Evolutionary conservation across 2,888 invertebrate species (phyloP), one percentile per base, ranked within the genome.

Genomic region (Drosophila anomalata): DNA sequence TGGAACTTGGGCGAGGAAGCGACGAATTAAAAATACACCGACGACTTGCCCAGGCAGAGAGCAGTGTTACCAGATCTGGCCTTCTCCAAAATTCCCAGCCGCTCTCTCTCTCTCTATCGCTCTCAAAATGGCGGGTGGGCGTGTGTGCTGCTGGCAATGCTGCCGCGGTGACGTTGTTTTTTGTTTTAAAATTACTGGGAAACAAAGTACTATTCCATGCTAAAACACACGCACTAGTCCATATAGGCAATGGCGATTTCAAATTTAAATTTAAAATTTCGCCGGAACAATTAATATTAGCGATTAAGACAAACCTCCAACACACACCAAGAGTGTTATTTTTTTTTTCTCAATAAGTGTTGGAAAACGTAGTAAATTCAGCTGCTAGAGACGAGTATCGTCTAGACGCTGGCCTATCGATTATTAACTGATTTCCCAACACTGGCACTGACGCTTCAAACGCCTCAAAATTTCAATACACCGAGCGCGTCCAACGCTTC

Each of bases 21-120:
- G 76, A 71, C 79, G 87, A 36, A 87, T 85, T 87, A 82, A 82
- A 82, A 87, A 82, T 82, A 82, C 79, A 87, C 82, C 86, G 87
- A 82, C 82, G 51, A 71, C 72, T 46, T 55, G 71, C 75, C 85
- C 82, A 81, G 79, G 78, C 87, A 80, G 83, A 80, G 83, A 57
- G 82, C 67, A 20, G 41, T 42, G 41, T 42, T 42, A 42, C 41
- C 41, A 42, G 41, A 42, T 20, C 41, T 42, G 14, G 75, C 7
- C 36, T 36, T n/a, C 36, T 7, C 36, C n/a, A 36, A n/a, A 36
- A 36, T 36, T 36, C 1, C 76, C 77, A 78, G 71, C 77, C 42
- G 14, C 42, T 42, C 42, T 42, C 42, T 20, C 11, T 14, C 17
- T 17, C 17, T 17, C 17, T 20, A 1, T 42, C 20, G 11, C 44